Evolutionary conservation across 2,888 invertebrate genomes (phyloP), one percentile per base, ranked within the genome.

Genomic region (Lepeophtheirus nordmannii): DNA sequence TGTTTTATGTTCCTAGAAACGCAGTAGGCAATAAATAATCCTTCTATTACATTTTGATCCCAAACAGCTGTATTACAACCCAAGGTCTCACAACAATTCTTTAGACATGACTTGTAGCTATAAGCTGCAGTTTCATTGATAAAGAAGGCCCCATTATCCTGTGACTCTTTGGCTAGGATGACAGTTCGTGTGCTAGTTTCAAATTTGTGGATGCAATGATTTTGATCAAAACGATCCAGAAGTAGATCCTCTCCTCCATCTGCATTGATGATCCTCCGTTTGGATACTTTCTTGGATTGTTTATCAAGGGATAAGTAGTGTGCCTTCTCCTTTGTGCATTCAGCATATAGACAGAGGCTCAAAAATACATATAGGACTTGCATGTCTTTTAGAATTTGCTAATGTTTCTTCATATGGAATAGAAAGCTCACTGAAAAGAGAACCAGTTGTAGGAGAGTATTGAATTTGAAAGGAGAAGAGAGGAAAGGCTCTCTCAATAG

Each of bases 21-120:
- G n/a, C n/a, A n/a, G n/a, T n/a, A n/a, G n/a, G n/a, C n/a, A n/a
- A n/a, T n/a, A n/a, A n/a, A n/a, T n/a, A n/a, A 10, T 7, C 53
- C 5, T 23, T 37, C 20, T n/a, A 12, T 12, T 73, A 87, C 89
- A 83, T 89, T 91, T 74, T 91, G 88, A 75, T 92, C 91, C 74
- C 86, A 92, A 70, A 92, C 86, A 75, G 89, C 91, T 30, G 91
- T 89, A 76, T 92, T 90, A 76, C 92, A 92, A 69, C 82, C 78
- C 62, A 85, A 83, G 3, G 89, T 89, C 76, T 87, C 85, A 77
- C 91, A 92, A 78, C 92, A 92, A 69, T 89, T 81, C 64, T 85
- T 81, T 73, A 89, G 80, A 74, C 92, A 92, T 74, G 90, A 89
- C 71, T 84, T 82, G 70, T 86, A 82, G 65, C 86, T 82, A 71